These are phyloP conservation scores for Mionectes olivaceus DNA, from an alignment of 2,797 vertebrate species.

Conservation along the genomic window DNA sequence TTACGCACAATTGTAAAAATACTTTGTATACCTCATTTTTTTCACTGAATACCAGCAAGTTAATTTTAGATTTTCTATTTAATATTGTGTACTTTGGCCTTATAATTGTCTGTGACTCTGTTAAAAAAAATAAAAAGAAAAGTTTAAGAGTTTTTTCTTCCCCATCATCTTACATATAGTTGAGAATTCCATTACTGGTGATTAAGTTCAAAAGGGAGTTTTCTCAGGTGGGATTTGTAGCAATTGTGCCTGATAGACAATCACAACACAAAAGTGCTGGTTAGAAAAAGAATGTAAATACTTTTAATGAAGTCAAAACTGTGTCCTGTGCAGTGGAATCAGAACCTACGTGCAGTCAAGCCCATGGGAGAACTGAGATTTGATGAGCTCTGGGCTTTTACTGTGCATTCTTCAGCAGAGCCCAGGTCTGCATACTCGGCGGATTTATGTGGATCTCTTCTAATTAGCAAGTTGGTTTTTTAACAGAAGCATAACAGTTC, in stretches of 20 bases:
- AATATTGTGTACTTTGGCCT: constrained; percentile 38
- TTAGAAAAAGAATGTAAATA: not conserved
- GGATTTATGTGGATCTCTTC: not conserved
- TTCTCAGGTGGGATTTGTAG: not conserved
- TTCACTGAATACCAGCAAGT: not conserved
- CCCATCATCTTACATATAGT: not conserved
- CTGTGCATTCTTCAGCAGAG: not conserved
- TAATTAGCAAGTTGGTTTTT: not conserved
- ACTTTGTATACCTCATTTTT: constrained; percentile 33
- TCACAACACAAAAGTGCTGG: not conserved
- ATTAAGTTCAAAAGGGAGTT: not conserved
- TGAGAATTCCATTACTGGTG: not conserved
- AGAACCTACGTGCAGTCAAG: not conserved
- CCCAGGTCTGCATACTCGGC: not conserved
- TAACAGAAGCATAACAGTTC: not conserved
- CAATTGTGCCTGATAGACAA: not conserved
- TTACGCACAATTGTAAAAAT: constrained; percentile 15
- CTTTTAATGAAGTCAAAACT: not conserved
- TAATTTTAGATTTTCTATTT: constrained; percentile 36
- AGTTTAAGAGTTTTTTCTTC: not conserved
- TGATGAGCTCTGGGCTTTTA: not conserved
- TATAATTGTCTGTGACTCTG: not conserved
- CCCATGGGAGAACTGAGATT: not conserved
- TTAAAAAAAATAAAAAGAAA: not conserved
- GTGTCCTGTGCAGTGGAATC: not conserved